These are phyloP conservation scores for Drosophila sturtevanti DNA, from an alignment of 1,140 invertebrate species.

Conservation along the genomic window DNA sequence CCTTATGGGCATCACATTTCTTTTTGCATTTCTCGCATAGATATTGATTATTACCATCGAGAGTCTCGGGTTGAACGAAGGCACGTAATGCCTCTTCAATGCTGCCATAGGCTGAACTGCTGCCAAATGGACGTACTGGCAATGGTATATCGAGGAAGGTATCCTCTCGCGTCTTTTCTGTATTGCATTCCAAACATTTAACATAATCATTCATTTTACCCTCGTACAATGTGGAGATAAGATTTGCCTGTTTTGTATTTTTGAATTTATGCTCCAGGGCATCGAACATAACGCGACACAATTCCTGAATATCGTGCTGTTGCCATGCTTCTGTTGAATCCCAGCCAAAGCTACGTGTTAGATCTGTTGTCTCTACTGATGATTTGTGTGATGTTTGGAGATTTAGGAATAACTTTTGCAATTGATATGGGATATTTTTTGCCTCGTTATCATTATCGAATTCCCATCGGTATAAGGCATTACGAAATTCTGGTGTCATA, in stretches of 20 bases:
- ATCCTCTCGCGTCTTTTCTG: conserved; percentile 92
- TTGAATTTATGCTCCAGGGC: conserved; percentile 94
- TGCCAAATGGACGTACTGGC: conserved; percentile 93
- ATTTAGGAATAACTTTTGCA: conserved; percentile 94
- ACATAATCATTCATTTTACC: conserved; percentile 96
- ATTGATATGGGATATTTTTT: conserved; percentile 93
- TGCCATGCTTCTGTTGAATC: conserved; percentile 95
- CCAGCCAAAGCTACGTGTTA: conserved; percentile 96
- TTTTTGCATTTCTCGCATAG: conserved; percentile 94
- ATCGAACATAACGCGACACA: conserved; percentile 96
- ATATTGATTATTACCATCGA: conserved; percentile 95
- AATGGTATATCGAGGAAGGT: conserved; percentile 95
- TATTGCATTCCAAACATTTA: conserved; percentile 93
- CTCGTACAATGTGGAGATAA: conserved; percentile 89
- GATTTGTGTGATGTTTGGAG: conserved; percentile 91
- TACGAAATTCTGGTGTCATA: conserved; percentile 98
- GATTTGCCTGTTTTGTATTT: conserved; percentile 91
- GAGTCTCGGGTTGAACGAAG: conserved; percentile 93
- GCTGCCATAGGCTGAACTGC: conserved; percentile 90
- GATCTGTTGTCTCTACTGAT: conserved; percentile 93
- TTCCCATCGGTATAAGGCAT: conserved; percentile 94
- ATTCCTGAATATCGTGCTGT: conserved; percentile 96
- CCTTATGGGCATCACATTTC: conserved; percentile 96
- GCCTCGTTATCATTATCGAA: conserved; percentile 88
- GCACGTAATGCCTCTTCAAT: conserved; percentile 93